phyloP scores from a whole-genome alignment of 1,140 invertebrate species.

The Diabrotica undecimpunctata region DNA sequence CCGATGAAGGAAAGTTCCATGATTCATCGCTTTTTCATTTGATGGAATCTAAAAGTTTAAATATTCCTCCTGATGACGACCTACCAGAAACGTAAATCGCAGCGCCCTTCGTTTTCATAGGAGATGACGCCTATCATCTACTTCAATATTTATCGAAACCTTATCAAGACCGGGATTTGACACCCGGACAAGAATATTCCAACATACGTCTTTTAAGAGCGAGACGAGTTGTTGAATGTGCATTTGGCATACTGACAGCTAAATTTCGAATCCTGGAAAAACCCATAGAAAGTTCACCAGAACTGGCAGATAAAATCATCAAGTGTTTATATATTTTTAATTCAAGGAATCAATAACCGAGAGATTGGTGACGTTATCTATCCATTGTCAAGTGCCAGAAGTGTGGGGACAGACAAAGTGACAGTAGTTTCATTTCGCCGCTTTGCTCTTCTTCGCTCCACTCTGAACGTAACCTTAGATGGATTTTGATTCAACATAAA shows the following conservation, averaged over 20 bases:
- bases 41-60: slow-evolving; percentile 8
- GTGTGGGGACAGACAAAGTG: too few species aligned
- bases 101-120: slow-evolving; percentile 25
- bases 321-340: slow-evolving; percentile 8
- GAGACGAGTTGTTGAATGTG: too few species aligned
- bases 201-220: slow-evolving; percentile 15
- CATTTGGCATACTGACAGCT: slow-evolving; percentile 14
- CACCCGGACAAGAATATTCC: slow-evolving; percentile 9
- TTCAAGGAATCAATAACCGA: too few species aligned
- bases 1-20: too few species aligned
- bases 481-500: too few species aligned
- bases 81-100: slow-evolving; percentile 16
- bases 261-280: slow-evolving; percentile 10
- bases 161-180: neutral
- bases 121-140: slow-evolving; percentile 26
- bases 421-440: too few species aligned
- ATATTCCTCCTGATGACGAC: slow-evolving; percentile 10
- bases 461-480: too few species aligned
- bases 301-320: slow-evolving; percentile 11
- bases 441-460: too few species aligned
- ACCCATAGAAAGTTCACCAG: slow-evolving; percentile 12
- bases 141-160: slow-evolving; percentile 6
- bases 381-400: too few species aligned
- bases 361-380: too few species aligned
- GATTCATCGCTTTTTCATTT: slow-evolving; percentile 14